phyloP scores from a whole-genome alignment of 1,140 invertebrate species.

The Zaprionus lachaisei region DNA sequence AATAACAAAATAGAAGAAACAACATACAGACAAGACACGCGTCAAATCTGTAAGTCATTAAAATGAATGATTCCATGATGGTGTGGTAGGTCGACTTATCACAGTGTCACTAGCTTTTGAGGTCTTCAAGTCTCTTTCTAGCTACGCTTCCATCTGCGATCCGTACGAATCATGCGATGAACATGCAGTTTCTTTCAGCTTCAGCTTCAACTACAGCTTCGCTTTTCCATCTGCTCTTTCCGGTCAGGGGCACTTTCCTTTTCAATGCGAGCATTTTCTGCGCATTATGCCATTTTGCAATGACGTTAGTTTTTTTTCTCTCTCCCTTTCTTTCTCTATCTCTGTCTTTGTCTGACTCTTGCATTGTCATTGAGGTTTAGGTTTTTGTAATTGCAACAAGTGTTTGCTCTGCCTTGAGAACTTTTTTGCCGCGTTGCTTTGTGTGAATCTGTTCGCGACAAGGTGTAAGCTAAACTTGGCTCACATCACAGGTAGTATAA shows the following conservation, averaged over 20 bases:
- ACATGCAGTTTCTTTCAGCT: conserved; percentile 60
- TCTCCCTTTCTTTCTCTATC: not conserved
- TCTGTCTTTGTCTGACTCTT: conserved; percentile 8
- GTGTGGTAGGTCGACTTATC: conserved; percentile 5
- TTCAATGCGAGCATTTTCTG: conserved; percentile 66
- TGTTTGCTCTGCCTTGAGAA: conserved; percentile 52
- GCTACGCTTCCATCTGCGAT: not conserved
- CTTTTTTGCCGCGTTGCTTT: conserved; percentile 20
- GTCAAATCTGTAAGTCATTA: conserved; percentile 57
- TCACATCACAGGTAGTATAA: conserved; percentile 12
- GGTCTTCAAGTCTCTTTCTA: not conserved
- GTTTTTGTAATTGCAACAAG: conserved; percentile 51
- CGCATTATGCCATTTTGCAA: conserved; percentile 76
- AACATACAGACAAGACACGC: not conserved
- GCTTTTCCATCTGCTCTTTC: conserved; percentile 51
- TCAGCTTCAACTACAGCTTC: conserved; percentile 23
- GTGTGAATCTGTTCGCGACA: conserved; percentile 16
- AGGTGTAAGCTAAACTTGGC: conserved; percentile 18
- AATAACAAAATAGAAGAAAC: not conserved
- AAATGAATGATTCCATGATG: conserved; percentile 53
- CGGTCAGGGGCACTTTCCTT: conserved; percentile 81
- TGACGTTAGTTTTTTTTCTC: conserved; percentile 37
- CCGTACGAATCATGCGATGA: conserved; percentile 53
- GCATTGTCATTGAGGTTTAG: conserved; percentile 49
- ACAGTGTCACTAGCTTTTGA: conserved; percentile 16